Percentiles rank a stretch among this genome's conserved stretches.
phyloP scores from a whole-genome alignment of 2,797 vertebrate species.

The Lacerta bilineata region DNA sequence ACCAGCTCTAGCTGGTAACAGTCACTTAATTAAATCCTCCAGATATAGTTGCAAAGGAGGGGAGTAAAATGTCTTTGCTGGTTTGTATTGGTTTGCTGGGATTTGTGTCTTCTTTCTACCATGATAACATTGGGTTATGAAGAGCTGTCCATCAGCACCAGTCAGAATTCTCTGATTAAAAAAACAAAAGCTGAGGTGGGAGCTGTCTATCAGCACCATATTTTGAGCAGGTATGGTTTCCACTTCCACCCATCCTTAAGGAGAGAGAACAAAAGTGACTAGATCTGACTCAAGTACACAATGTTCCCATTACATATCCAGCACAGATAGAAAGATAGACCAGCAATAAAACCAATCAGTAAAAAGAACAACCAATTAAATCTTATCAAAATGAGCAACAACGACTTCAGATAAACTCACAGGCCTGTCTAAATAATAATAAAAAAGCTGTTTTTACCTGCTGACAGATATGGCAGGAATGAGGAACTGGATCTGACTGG shows the following conservation, averaged over 20 bases:
- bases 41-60: neutral
- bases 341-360: neutral
- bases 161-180: neutral
- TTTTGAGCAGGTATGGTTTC: neutral
- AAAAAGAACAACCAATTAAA: neutral
- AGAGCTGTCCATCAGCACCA: neutral
- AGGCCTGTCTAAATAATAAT: neutral
- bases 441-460: neutral
- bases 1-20: too few relatives aligned
- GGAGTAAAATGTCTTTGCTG: neutral
- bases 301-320: too few relatives aligned
- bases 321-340: neutral
- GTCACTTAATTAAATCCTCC: neutral
- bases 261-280: neutral
- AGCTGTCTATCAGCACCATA: slow-evolving; percentile 12
- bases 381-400: neutral
- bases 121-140: neutral
- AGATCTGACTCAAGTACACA: neutral
- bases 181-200: neutral
- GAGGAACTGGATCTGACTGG: too few relatives aligned
- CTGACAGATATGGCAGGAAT: too few relatives aligned
- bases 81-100: neutral
- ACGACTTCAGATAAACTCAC: neutral
- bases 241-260: neutral
- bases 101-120: neutral